phyloP scores from a whole-genome alignment of 2,113 vertebrate genomes.

The Talpa occidentalis region DNA sequence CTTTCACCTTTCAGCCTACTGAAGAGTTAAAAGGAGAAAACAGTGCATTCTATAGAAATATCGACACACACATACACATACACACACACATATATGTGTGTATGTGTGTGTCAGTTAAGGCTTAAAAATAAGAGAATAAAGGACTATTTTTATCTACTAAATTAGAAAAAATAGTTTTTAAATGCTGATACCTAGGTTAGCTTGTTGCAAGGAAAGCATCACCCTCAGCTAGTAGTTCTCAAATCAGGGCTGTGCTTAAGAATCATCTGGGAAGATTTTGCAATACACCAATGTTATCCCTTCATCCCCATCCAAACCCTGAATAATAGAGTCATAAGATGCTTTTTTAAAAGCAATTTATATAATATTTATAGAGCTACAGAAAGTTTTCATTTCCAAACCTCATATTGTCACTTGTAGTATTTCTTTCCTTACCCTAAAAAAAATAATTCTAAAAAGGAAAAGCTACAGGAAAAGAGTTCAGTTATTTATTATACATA shows the following conservation, averaged over 20 bases:
- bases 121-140: not conserved
- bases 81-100: too few species aligned
- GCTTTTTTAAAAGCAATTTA: slow-evolving; percentile 47
- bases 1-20: not conserved
- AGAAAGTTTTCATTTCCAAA: slow-evolving; percentile 33
- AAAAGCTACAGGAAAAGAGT: not conserved
- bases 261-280: not conserved
- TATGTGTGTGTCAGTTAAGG: not conserved
- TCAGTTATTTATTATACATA: slow-evolving; percentile 47
- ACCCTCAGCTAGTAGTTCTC: not conserved
- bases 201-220: not conserved
- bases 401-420: not conserved
- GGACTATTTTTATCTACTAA: not conserved
- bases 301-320: not conserved
- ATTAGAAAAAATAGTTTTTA: not conserved
- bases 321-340: not conserved
- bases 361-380: not conserved
- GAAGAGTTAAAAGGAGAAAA: not conserved
- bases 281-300: not conserved
- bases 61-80: too few species aligned
- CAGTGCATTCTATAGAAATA: not conserved
- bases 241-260: not conserved
- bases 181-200: not conserved
- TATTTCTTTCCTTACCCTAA: not conserved
- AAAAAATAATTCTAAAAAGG: slow-evolving; percentile 21